These are phyloP conservation scores for Eupithecia tripunctaria DNA, from an alignment of 2,888 invertebrate species.

Conservation along the genomic window DNA sequence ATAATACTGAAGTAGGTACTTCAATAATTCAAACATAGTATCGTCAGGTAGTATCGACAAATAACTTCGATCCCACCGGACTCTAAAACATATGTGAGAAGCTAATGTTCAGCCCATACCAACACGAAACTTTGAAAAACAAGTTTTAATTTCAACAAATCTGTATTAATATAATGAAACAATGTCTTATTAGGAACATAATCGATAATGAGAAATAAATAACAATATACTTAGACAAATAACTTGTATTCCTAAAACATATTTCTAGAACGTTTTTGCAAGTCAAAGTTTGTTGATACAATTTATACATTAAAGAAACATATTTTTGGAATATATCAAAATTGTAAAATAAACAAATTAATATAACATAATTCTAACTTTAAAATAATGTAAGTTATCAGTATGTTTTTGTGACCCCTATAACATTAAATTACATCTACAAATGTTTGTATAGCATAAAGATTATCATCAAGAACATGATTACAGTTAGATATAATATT, in stretches of 20 bases:
- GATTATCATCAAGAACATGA: conserved; percentile 40
- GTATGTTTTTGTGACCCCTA: conserved; percentile 49
- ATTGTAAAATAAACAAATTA: conserved; percentile 22
- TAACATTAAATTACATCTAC: conserved; percentile 44
- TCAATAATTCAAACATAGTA: neutral
- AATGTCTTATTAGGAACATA: conserved; percentile 30
- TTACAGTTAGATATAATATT: conserved; percentile 28
- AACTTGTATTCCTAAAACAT: conserved; percentile 8
- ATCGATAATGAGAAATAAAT: conserved; percentile 32
- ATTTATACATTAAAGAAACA: conserved; percentile 19
- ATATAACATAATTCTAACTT: conserved; percentile 33
- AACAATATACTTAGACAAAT: conserved; percentile 20
- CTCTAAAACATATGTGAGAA: neutral
- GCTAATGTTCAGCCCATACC: conserved; percentile 14
- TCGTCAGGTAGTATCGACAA: neutral
- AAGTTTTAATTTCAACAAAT: conserved; percentile 24
- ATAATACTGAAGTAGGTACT: neutral
- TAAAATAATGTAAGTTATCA: conserved; percentile 33
- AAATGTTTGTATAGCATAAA: conserved; percentile 42
- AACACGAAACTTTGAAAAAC: conserved; percentile 34
- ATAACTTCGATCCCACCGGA: neutral
- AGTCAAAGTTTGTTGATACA: neutral
- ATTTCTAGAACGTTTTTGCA: conserved; percentile 11
- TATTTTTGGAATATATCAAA: conserved; percentile 20
- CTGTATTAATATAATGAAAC: conserved; percentile 26